Base-by-base conservation (phyloP, 2,888 invertebrate genomes). In the Camptogramma bilineatum region DNA sequence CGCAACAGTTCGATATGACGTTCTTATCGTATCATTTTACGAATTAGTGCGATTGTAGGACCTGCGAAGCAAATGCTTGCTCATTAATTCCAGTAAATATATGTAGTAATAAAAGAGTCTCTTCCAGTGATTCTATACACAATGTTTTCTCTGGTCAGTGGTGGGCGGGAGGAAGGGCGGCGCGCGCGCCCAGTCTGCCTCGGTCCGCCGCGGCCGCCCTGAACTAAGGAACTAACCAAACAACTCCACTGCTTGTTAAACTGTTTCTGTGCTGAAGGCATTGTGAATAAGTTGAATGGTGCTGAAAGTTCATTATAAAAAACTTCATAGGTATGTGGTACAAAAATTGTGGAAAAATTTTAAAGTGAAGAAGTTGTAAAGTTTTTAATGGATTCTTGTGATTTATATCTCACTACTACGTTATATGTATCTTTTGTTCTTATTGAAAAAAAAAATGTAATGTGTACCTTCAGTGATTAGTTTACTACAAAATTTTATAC, bases 131-230 rank as follows among this genome's bases (percentile, higher is more conserved):
- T 3, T 39, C 3, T 39, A 39, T 39, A 13, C 69, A 71, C 68
- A 79, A 75, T 64, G 63, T 64, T 46, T 54, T 70, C 63, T 70
- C 63, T 70, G 77, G 75, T 79, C 79, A 74, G 77, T 77, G 64
- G 66, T 69, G 65, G 78, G n/a, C n/a, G 81, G 78, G 81, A 85
- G 85, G 77, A 79, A 76, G 86, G 87, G 86, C 85, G 85, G 88
- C 86, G 87, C 86, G 85, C 80, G 87, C 90, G 86, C 86, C 79
- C 88, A 87, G 87, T 89, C 81, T 74, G 76, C 75, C 75, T 82
- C 82, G 79, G 74, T 54, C 70, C 77, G 74, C 7, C 73, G 71
- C 68, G 70, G 62, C 73, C 73, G 74, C 70, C 70, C 72, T 73
- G 71, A 56, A 57, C 67, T 60, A 53, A 42, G 73, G 71, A 56